phyloP scores from a whole-genome alignment of 1,140 invertebrate genomes.

The Drosophila serrata region DNA sequence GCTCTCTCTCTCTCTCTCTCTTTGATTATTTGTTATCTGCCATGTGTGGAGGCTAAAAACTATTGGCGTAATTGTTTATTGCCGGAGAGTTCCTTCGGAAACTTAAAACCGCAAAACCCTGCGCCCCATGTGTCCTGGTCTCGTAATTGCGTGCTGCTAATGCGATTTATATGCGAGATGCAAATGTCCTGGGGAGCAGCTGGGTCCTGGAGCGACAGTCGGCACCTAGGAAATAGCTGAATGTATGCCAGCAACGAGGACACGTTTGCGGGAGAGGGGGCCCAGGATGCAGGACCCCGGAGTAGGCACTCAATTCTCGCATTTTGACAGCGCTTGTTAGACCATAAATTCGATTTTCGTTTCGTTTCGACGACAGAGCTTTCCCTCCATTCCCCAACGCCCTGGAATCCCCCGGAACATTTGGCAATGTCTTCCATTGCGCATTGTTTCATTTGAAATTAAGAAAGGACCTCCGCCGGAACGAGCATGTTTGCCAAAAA shows the following conservation, averaged over 20 bases:
- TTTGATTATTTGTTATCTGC: constrained; percentile 60
- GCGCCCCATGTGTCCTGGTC: constrained; percentile 47
- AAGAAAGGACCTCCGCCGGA: constrained; percentile 52
- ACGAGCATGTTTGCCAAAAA: constrained; percentile 44
- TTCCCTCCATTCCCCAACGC: neutral
- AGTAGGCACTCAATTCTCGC: constrained; percentile 75
- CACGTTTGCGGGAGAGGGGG: neutral
- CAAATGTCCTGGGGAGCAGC: constrained; percentile 62
- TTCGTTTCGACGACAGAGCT: constrained; percentile 60
- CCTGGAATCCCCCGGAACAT: neutral
- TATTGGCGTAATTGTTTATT: constrained; percentile 33
- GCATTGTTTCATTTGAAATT: constrained; percentile 77
- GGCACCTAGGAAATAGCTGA: constrained; percentile 12
- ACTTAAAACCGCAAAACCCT: neutral
- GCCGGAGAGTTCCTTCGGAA: neutral
- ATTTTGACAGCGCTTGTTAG: constrained; percentile 78
- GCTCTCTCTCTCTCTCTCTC: neutral
- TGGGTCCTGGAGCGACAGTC: constrained; percentile 12
- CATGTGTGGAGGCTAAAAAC: constrained; percentile 28
- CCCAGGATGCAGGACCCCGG: constrained; percentile 8
- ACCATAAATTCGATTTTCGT: constrained; percentile 79
- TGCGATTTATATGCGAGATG: constrained; percentile 81
- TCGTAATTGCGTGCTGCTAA: constrained; percentile 72
- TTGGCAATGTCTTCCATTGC: constrained; percentile 47
- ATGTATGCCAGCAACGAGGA: neutral